A percentile compares a stretch with the other conserved stretches of the same genome.
Conservation (phyloP, 2,888 invertebrate genomes). For the Brassicogethes aeneus region DNA sequence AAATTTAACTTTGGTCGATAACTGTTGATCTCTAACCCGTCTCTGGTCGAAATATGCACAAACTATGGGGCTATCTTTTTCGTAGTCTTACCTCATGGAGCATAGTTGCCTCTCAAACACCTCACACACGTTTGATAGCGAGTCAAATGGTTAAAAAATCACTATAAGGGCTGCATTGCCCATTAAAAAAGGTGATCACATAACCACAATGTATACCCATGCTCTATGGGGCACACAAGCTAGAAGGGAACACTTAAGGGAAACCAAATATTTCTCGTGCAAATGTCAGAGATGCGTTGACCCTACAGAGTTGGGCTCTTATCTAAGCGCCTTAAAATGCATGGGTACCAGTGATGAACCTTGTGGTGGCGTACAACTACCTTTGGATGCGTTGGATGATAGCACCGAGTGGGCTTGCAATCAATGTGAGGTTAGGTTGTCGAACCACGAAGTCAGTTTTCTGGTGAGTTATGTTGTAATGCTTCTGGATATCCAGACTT, state of each 20-base stretch:
- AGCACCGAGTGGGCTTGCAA: conserved; percentile 70
- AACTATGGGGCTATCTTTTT: too few relatives aligned
- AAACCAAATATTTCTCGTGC: conserved; percentile 73
- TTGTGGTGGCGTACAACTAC: conserved; percentile 55
- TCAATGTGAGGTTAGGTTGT: conserved; percentile 55
- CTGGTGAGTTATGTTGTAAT: too few relatives aligned
- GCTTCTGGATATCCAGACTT: too few relatives aligned
- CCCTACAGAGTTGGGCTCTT: conserved; percentile 71
- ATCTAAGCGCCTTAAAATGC: conserved; percentile 62
- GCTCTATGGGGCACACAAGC: conserved; percentile 81
- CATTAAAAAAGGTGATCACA: conserved; percentile 61
- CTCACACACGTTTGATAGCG: conserved; percentile 59
- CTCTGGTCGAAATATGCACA: too few relatives aligned
- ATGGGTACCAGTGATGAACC: conserved; percentile 46
- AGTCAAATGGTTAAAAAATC: conserved; percentile 51
- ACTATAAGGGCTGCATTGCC: conserved; percentile 57
- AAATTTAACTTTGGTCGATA: not conserved
- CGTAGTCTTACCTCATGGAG: conserved; percentile 73
- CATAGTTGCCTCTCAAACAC: conserved; percentile 77
- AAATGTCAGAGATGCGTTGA: conserved; percentile 64
- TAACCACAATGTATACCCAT: conserved; percentile 81
- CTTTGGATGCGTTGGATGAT: conserved; percentile 59
- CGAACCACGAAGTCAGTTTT: not conserved
- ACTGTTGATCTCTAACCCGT: not conserved
- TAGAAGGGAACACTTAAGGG: conserved; percentile 65